Percentiles rank a stretch among this genome's conserved stretches.
Evolutionary conservation across 2,888 invertebrate species (phyloP).

Genomic region (Notodonta ziczac): DNA sequence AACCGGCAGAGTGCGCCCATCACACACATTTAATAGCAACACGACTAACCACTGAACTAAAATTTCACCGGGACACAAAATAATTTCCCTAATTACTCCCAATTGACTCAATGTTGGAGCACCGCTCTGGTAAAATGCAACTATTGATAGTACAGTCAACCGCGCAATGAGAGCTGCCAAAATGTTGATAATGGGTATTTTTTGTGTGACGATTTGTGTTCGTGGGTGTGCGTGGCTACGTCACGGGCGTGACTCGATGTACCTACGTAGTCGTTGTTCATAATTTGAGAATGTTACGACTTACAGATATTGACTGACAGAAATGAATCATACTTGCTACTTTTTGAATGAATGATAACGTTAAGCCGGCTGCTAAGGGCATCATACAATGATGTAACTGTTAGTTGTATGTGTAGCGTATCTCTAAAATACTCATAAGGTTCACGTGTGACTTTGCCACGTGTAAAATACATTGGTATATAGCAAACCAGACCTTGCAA

Average conservation of each 20-base stretch:
- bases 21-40: constrained; percentile 64
- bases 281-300: constrained; percentile 12
- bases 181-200: constrained; percentile 32
- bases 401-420: no score
- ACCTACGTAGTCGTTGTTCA: constrained; percentile 21
- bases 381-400: no score
- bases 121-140: constrained; percentile 27
- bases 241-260: constrained; percentile 39
- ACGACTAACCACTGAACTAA: constrained; percentile 18
- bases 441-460: no score
- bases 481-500: no score
- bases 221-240: constrained; percentile 35
- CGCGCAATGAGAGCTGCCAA: constrained; percentile 38
- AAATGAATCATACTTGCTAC: constrained; percentile 24
- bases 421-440: no score
- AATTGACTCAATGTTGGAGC: constrained; percentile 33
- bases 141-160: constrained; percentile 26
- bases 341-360: constrained; percentile 3
- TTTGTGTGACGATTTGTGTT: constrained; percentile 22
- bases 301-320: constrained; percentile 22
- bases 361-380: not conserved
- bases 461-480: no score
- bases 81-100: constrained; percentile 40
- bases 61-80: constrained; percentile 28
- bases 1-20: constrained; percentile 79